Evolutionary conservation across 92 coral and sea anemone genomes (phyloP).

Genomic region (Actinernus sp.): DNA sequence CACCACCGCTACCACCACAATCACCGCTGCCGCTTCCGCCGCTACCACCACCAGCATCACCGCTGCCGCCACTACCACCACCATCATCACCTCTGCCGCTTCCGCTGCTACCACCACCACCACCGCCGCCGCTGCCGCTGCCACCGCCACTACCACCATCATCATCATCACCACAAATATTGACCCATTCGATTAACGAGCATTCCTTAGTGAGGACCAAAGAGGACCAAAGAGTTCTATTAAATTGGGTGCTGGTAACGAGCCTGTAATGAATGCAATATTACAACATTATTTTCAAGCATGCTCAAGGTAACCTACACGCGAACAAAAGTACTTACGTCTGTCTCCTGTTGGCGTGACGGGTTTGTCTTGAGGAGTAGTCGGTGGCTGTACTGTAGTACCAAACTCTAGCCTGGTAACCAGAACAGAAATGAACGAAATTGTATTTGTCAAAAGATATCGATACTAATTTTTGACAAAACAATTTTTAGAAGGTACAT

Average conservation of each 20-base stretch:
- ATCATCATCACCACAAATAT: not conserved
- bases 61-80: no score
- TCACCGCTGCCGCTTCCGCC: not conserved
- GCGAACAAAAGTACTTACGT: slow-evolving; percentile 65
- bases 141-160: no score
- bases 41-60: no score
- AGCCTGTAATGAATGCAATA: no score
- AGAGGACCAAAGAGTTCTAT: no score
- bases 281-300: not conserved
- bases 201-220: no score
- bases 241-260: no score
- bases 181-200: no score
- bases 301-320: not conserved
- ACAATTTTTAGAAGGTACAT: slow-evolving; percentile 19
- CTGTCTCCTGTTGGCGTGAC: slow-evolving; percentile 91
- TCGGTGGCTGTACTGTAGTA: slow-evolving; percentile 84
- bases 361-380: slow-evolving; percentile 91
- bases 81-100: no score
- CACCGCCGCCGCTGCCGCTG: no score
- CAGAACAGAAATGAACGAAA: not conserved
- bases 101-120: no score
- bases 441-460: not conserved
- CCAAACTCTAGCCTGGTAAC: slow-evolving; percentile 89
- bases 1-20: no score
- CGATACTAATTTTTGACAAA: not conserved